These are phyloP conservation scores for Gymnocephalus cernua DNA, from an alignment of 2,113 vertebrate species.

Conservation along the genomic window DNA sequence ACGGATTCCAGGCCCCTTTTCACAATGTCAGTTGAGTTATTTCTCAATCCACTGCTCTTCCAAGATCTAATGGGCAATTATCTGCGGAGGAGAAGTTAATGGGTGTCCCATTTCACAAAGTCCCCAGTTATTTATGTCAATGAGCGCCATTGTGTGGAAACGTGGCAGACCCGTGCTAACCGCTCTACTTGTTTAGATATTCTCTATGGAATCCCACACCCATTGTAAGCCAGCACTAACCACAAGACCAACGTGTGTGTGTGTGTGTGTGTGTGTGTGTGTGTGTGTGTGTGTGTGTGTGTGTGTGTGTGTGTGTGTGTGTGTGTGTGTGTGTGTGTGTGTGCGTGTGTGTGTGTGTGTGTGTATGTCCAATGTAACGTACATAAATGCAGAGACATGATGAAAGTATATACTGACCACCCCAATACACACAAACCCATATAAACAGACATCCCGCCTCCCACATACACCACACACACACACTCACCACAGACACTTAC, in stretches of 20 bases:
- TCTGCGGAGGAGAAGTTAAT: conserved; percentile 78
- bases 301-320: conserved; percentile 29
- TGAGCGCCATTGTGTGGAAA: conserved; percentile 80
- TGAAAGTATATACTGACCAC: conserved; percentile 62
- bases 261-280: conserved; percentile 35
- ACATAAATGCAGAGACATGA: conserved; percentile 62
- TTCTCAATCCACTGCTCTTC: conserved; percentile 74
- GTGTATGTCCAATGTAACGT: conserved; percentile 38
- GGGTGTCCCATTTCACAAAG: conserved; percentile 80
- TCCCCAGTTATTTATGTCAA: conserved; percentile 78
- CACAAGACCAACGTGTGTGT: conserved; percentile 61
- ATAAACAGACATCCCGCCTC: conserved; percentile 73
- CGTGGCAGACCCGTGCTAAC: conserved; percentile 76
- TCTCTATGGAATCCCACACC: conserved; percentile 81
- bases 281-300: conserved; percentile 34
- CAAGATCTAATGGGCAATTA: conserved; percentile 81
- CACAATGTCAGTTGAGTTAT: conserved; percentile 75
- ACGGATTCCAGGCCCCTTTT: conserved; percentile 72
- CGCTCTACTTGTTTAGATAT: conserved; percentile 78
- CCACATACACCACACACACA: conserved; percentile 67
- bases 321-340: conserved; percentile 32
- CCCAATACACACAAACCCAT: conserved; percentile 61
- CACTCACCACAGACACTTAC: conserved; percentile 75
- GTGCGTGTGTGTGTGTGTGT: conserved; percentile 24
- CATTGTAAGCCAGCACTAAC: conserved; percentile 79